phyloP scores from a whole-genome alignment of 2,888 invertebrate species.

The Nesidiocoris tenuis region DNA sequence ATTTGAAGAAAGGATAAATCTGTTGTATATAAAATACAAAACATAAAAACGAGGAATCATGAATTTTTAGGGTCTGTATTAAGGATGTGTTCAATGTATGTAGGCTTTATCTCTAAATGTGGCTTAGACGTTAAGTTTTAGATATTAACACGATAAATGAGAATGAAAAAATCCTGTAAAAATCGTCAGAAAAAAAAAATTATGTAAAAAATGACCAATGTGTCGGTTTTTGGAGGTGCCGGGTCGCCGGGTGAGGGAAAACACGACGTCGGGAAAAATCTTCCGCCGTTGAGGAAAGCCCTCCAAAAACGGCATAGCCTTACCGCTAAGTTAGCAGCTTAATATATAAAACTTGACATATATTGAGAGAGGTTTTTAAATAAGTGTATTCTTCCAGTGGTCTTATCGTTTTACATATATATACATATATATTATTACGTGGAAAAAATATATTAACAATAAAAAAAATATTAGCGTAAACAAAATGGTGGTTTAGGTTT shows the following conservation, averaged over 20 bases:
- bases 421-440: slow-evolving; percentile 42
- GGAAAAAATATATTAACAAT: slow-evolving; percentile 44
- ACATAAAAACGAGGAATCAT: slow-evolving; percentile 15
- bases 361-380: slow-evolving; percentile 39
- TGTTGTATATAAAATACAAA: slow-evolving; percentile 8
- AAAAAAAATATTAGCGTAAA: slow-evolving; percentile 30
- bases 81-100: slow-evolving; percentile 49
- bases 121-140: slow-evolving; percentile 47
- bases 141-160: slow-evolving; percentile 24
- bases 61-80: slow-evolving; percentile 47
- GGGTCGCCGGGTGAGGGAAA: background rate
- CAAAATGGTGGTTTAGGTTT: slow-evolving; percentile 45
- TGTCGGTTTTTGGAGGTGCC: slow-evolving; percentile 45
- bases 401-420: slow-evolving; percentile 44
- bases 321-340: slow-evolving; percentile 46
- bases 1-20: slow-evolving; percentile 1
- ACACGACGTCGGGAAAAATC: background rate
- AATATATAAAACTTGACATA: slow-evolving; percentile 16
- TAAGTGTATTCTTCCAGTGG: slow-evolving; percentile 49
- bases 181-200: slow-evolving; percentile 7
- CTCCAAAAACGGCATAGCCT: slow-evolving; percentile 49
- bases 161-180: background rate
- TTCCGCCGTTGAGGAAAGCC: background rate
- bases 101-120: slow-evolving; percentile 48
- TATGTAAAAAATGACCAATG: slow-evolving; percentile 45